Base-by-base conservation (phyloP, 2,797 vertebrate species). In the Pogoniulus pusillus region DNA sequence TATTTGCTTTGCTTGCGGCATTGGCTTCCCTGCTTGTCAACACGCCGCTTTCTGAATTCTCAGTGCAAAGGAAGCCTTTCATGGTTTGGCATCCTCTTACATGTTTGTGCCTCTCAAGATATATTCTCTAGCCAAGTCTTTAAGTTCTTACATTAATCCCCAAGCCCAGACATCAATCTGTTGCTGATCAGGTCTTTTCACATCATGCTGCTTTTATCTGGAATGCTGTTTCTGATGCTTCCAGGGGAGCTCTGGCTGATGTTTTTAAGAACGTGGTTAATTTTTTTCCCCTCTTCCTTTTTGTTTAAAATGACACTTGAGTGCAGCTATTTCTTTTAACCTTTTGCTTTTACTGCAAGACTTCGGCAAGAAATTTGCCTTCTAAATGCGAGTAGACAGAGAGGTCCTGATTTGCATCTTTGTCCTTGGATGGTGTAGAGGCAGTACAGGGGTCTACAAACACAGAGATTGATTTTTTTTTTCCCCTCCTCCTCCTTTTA, bases 151-250 rank as follows among this genome's bases (percentile, higher is more conserved):
- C 85, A 76, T 79, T 93, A 93, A 89, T 92, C 84, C 93, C 66
- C 87, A 93, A 96, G 90, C 91, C 87, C 94, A 96, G 92, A 92
- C 90, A 93, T 73, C 95, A 95, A 93, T 95, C 94, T 95, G 89
- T 96, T 91, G 87, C 94, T 96, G 96, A 95, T 96, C 96, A 95
- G 96, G 95, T 93, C 96, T 95, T 82, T 96, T 96, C 93, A 91
- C 76, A 94, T 94, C 78, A 77, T 71, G 69, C 86, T 87, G 86
- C 86, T 96, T 94, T 95, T 93, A 94, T 94, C 94, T 94, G 91
- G 90, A 96, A 94, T 70, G 89, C 80, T 93, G 94, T 20, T 91
- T 93, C 87, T 94, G 93, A 94, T 87, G 82, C 93, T 92, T 84
- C 80, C 64, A 91, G 77, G 86, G 91, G 96, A 91, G 93, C 26